These are phyloP conservation scores for Sebastolobus altivelis DNA, from an alignment of 2,797 vertebrate species.

Conservation along the genomic window DNA sequence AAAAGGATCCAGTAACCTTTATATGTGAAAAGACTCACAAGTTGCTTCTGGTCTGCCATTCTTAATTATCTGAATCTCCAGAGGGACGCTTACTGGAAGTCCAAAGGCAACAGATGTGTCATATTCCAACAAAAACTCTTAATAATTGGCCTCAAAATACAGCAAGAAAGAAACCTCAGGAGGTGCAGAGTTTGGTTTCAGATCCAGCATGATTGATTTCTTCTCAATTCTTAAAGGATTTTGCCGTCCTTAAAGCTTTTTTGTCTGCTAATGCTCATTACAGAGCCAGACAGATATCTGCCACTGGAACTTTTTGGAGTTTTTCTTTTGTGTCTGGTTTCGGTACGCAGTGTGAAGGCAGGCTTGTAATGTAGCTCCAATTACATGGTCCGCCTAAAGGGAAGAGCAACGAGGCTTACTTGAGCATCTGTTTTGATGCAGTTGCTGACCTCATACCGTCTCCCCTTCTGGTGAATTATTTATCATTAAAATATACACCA, in stretches of 20 bases:
- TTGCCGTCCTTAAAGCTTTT: slow-evolving; percentile 43
- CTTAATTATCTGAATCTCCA: slow-evolving; percentile 47
- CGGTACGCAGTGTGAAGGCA: slow-evolving; percentile 52
- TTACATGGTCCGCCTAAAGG: slow-evolving; percentile 74
- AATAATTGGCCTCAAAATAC: slow-evolving; percentile 54
- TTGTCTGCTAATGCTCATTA: slow-evolving; percentile 57
- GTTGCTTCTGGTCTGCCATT: slow-evolving; percentile 14
- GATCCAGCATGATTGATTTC: slow-evolving; percentile 42
- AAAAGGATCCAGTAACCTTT: slow-evolving; percentile 16
- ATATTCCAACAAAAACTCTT: slow-evolving; percentile 30
- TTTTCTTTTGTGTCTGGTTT: slow-evolving; percentile 10
- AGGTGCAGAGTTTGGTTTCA: slow-evolving; percentile 39
- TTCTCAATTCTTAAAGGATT: slow-evolving; percentile 54
- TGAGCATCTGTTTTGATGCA: slow-evolving; percentile 73
- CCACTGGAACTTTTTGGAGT: slow-evolving; percentile 29
- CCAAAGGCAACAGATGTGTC: slow-evolving; percentile 43
- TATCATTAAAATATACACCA: slow-evolving; percentile 56
- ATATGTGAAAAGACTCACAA: not conserved
- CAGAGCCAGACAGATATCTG: slow-evolving; percentile 33
- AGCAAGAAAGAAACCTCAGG: slow-evolving; percentile 23
- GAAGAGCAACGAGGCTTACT: slow-evolving; percentile 68
- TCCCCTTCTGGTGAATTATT: slow-evolving; percentile 58
- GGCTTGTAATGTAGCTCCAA: slow-evolving; percentile 68
- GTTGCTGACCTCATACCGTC: slow-evolving; percentile 66
- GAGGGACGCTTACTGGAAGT: slow-evolving; percentile 18